Base-by-base conservation (phyloP, 2,888 invertebrate genomes). In the Cantharis rufa region DNA sequence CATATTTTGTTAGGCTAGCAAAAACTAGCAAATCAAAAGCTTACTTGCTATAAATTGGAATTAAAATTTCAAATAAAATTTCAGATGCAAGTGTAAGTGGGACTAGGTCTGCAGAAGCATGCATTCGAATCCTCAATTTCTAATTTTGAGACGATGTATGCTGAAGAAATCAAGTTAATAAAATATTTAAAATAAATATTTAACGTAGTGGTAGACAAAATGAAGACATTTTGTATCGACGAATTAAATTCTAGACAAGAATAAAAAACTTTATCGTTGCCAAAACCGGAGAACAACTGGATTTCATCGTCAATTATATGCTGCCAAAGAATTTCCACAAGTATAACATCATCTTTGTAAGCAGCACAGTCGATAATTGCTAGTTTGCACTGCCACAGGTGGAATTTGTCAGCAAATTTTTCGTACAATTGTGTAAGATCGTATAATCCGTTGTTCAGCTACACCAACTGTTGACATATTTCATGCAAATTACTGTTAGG, bases 331-430 rank as follows among this genome's bases (percentile, higher is more conserved):
- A 93, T 94, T 88, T 98, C 96, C 66, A 99, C 94, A 10, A 98
- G 89, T 76, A 94, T 90, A 0, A 93, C 92, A 87, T 99, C 98
- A 83, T 95, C 94, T 48, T 48, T 48, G 88, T 98, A 96, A 13
- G 97, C 96, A 7, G 98, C 97, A 86, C 97, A 98, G 84, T 98
- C 95, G 69, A 99, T 93, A 80, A 99, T 98, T 7, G 97, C 96
- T 75, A 99, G 90, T 88, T 98, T 97, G 87, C 97, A 96, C 88
- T 98, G 98, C 93, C 96, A 95, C 63, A 98, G 90, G 82, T 95
- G 93, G 87, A 95, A 95, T 3, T 94, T 94, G 84, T 97, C 96
- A 0, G 98, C 98, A 89, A 95, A 98, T 80, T 97, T 95, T 86
- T 96, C 95, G 86, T 97, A 98, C 32, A 98, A 88, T 93, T 95